These are phyloP conservation scores for Etheostoma nigrum DNA, from an alignment of 2,797 vertebrate species.

Conservation along the genomic window DNA sequence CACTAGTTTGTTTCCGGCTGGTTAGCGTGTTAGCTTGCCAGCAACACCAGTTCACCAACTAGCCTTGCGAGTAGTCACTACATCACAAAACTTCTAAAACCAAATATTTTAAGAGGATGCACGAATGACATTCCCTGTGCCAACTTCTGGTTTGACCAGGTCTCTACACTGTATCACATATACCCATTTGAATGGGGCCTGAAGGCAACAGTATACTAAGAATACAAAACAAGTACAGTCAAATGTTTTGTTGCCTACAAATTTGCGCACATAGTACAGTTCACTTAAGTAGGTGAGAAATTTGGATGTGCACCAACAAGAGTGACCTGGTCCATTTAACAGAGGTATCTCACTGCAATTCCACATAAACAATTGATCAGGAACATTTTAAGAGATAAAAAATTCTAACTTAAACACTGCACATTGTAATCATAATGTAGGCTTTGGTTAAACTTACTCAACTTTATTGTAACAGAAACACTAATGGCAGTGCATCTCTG, in stretches of 20 bases:
- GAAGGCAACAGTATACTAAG: background rate
- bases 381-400: conserved; percentile 27
- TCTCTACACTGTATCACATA: background rate
- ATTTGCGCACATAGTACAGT: conserved; percentile 5
- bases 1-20: background rate
- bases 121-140: background rate
- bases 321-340: conserved; percentile 29
- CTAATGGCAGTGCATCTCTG: background rate
- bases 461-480: background rate
- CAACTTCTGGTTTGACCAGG: background rate
- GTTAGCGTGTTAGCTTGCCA: background rate
- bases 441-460: background rate
- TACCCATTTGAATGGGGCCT: no score
- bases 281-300: conserved; percentile 26
- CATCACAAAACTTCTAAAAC: background rate
- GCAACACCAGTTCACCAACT: background rate
- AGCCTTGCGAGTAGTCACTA: background rate
- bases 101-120: background rate
- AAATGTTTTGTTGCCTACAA: conserved; percentile 1
- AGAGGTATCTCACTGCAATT: conserved; percentile 13
- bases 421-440: conserved; percentile 1
- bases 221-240: conserved; percentile 1
- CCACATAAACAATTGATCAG: conserved; percentile 24
- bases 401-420: conserved; percentile 24
- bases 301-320: conserved; percentile 28